A percentile compares a stretch with the other conserved stretches of the same genome.
These are phyloP conservation scores for Passer domesticus DNA, from an alignment of 2,113 vertebrate species.

Conservation along the genomic window DNA sequence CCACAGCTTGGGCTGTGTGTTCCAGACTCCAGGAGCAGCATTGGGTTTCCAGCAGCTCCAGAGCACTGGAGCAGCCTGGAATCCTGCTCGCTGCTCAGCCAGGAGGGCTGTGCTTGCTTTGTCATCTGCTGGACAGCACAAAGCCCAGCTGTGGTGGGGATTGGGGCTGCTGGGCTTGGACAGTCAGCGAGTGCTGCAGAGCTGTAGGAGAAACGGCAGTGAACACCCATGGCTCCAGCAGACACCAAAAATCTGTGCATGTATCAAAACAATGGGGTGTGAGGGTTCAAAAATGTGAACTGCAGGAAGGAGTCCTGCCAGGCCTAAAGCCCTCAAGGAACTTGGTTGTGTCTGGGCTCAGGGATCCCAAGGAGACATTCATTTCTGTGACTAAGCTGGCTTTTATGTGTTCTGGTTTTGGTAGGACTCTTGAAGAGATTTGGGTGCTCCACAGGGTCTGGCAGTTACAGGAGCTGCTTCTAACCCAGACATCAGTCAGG, in stretches of 20 bases:
- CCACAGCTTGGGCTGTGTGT: rapidly evolving
- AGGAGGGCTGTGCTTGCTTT: not conserved
- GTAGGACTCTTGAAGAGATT: not conserved
- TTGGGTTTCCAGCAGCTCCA: not conserved
- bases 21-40: not conserved
- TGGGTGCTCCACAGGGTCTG: not conserved
- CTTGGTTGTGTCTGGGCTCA: not conserved
- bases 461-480: not conserved
- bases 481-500: not conserved
- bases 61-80: too few relatives aligned
- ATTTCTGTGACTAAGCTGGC: not conserved
- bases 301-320: not conserved
- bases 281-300: not conserved
- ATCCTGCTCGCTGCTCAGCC: rapidly evolving
- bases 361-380: not conserved
- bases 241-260: not conserved
- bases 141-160: not conserved
- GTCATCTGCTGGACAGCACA: not conserved
- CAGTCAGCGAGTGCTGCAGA: not conserved
- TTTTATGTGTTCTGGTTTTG: not conserved
- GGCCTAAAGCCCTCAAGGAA: not conserved
- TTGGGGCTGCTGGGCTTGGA: not conserved
- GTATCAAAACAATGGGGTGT: not conserved
- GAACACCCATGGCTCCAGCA: rapidly evolving
- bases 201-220: rapidly evolving